Evolutionary conservation across 2,888 invertebrate species (phyloP).

Genomic region (Mellilla xanthometata): DNA sequence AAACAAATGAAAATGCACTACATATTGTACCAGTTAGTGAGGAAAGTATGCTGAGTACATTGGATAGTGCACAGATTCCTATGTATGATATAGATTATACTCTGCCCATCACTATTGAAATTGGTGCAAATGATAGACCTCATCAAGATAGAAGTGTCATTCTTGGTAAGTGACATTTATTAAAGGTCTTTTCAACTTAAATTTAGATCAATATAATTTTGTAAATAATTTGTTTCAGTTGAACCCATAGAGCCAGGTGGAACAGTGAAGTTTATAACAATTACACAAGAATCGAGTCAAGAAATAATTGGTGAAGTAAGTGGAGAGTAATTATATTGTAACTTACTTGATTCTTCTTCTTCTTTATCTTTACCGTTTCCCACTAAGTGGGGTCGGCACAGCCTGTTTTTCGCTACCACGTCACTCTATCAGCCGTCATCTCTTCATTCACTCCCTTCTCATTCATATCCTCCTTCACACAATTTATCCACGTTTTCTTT

Average conservation of each 20-base stretch:
- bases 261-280: slow-evolving; percentile 64
- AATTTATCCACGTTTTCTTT: too few relatives aligned
- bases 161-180: slow-evolving; percentile 51
- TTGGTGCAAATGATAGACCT: slow-evolving; percentile 64
- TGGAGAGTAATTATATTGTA: too few relatives aligned
- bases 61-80: slow-evolving; percentile 64
- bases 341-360: too few relatives aligned
- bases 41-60: slow-evolving; percentile 64
- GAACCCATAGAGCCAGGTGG: slow-evolving; percentile 66
- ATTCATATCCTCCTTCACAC: too few relatives aligned
- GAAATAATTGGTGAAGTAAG: slow-evolving; percentile 71
- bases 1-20: slow-evolving; percentile 27
- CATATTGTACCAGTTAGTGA: slow-evolving; percentile 63
- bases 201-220: too few relatives aligned
- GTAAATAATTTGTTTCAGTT: slow-evolving; percentile 45
- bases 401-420: too few relatives aligned
- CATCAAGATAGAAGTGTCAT: slow-evolving; percentile 65
- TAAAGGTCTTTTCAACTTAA: too few relatives aligned
- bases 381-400: too few relatives aligned
- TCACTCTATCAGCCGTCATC: too few relatives aligned
- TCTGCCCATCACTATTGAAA: slow-evolving; percentile 66
- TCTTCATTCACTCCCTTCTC: too few relatives aligned
- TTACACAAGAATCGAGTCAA: slow-evolving; percentile 57
- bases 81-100: slow-evolving; percentile 65
- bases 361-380: too few relatives aligned